Conservation (phyloP, 2,888 invertebrate genomes). For the Cantharis nigra region DNA sequence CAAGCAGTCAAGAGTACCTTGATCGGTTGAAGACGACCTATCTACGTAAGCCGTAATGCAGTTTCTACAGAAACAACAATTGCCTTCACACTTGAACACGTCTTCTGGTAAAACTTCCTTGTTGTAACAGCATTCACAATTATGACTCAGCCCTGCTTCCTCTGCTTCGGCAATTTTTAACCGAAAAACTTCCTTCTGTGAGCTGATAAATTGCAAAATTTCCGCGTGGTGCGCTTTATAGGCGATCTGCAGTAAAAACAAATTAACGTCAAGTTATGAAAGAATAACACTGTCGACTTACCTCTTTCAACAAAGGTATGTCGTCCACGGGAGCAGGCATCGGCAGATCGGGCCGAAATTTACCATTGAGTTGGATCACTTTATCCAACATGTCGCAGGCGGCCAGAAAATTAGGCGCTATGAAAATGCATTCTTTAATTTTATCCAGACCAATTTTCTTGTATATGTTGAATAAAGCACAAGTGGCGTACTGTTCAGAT, state of each 20-base stretch:
- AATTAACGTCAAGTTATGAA: too few species aligned
- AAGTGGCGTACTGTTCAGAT: background rate
- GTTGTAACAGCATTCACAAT: conserved; percentile 62
- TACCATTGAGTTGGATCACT: background rate
- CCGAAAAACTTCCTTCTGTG: conserved; percentile 24
- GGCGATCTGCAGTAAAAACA: conserved; percentile 28
- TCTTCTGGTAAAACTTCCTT: conserved; percentile 58
- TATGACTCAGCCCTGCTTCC: conserved; percentile 51
- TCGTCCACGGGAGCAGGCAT: background rate
- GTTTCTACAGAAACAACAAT: conserved; percentile 56
- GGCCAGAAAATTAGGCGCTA: background rate
- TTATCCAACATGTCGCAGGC: background rate
- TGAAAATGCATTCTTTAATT: background rate
- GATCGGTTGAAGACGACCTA: conserved; percentile 52
- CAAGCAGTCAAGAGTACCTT: conserved; percentile 47
- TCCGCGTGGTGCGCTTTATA: conserved; percentile 43
- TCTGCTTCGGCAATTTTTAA: conserved; percentile 44
- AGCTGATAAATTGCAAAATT: conserved; percentile 40
- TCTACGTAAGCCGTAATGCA: conserved; percentile 54
- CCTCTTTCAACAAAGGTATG: background rate
- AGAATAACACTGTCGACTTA: background rate
- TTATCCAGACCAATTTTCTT: background rate
- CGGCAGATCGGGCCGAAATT: background rate
- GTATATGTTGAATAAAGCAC: background rate
- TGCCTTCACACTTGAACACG: conserved; percentile 51